These are phyloP conservation scores for Brachystomella parvula DNA, from an alignment of 1,140 invertebrate species.

Conservation along the genomic window DNA sequence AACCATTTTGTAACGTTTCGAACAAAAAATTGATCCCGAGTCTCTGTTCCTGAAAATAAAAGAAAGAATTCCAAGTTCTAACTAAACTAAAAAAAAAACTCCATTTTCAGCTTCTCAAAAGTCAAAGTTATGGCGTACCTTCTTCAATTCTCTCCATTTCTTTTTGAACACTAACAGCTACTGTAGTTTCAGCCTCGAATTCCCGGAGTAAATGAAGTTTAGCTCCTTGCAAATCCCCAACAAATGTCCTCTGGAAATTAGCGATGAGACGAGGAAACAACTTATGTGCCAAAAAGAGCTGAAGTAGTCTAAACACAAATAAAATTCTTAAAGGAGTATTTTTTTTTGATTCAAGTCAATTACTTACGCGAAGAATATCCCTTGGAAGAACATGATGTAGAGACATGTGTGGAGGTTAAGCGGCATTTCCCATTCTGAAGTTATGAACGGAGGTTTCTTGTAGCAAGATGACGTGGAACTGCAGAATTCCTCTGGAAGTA, in stretches of 20 bases:
- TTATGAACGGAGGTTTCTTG: neutral
- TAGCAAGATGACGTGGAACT: neutral
- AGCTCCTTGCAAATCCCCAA: neutral
- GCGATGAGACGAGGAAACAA: neutral
- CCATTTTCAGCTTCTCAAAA: no score
- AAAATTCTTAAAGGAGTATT: neutral
- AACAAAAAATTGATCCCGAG: neutral
- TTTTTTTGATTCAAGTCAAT: neutral
- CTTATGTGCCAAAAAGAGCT: neutral
- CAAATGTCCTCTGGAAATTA: neutral
- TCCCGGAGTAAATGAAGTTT: neutral
- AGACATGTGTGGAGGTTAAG: neutral
- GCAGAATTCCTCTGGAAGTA: neutral
- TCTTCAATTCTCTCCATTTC: neutral
- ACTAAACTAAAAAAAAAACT: no score
- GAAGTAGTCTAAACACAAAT: neutral
- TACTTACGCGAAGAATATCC: neutral
- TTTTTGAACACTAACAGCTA: neutral
- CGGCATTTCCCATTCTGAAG: neutral
- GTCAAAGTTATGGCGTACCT: no score
- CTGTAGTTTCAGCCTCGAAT: neutral
- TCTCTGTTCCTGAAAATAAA: neutral
- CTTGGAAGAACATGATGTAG: neutral
- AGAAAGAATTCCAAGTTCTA: no score
- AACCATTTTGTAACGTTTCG: neutral